phyloP scores from a whole-genome alignment of 2,888 invertebrate species.

The Eupithecia tripunctaria region DNA sequence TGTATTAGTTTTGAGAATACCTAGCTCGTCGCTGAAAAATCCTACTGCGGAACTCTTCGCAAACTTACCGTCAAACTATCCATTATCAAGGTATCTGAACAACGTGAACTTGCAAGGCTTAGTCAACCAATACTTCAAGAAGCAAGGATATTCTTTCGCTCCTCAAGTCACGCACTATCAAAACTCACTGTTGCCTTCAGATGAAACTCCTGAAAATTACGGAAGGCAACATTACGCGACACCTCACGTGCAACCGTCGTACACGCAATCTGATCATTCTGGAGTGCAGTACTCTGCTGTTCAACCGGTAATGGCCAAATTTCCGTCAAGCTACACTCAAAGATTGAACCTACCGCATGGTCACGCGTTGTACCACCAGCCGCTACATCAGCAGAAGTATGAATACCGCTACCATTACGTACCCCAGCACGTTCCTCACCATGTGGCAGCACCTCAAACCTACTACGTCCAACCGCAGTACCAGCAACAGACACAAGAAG shows the following conservation, averaged over 20 bases:
- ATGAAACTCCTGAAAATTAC: conserved; percentile 52
- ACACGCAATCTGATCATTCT: conserved; percentile 74
- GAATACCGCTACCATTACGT: conserved; percentile 71
- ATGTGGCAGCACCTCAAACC: conserved; percentile 56
- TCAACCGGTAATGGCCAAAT: conserved; percentile 79
- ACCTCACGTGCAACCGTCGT: conserved; percentile 72
- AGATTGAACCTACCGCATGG: conserved; percentile 63
- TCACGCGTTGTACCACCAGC: conserved; percentile 65
- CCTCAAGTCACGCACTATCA: conserved; percentile 73
- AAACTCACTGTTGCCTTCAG: conserved; percentile 51
- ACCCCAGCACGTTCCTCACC: conserved; percentile 49
- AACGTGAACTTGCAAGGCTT: conserved; percentile 83
- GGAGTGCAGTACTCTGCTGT: conserved; percentile 80
- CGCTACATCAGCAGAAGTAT: conserved; percentile 64
- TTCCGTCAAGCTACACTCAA: conserved; percentile 67
- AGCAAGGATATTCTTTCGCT: conserved; percentile 71
- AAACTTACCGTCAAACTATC: conserved; percentile 82
- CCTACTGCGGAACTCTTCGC: conserved; percentile 82
- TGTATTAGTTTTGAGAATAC: conserved; percentile 84
- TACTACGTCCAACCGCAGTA: conserved; percentile 69
- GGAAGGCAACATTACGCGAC: conserved; percentile 70
- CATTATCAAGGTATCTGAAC: conserved; percentile 81
- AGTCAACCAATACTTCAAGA: conserved; percentile 81
- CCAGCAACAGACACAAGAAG: conserved; percentile 57
- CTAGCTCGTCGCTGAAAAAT: conserved; percentile 82